Percentiles rank a stretch among this genome's conserved stretches.
Evolutionary conservation across 2,113 vertebrate genomes (phyloP).

Genomic region (Neotragus moschatus): DNA sequence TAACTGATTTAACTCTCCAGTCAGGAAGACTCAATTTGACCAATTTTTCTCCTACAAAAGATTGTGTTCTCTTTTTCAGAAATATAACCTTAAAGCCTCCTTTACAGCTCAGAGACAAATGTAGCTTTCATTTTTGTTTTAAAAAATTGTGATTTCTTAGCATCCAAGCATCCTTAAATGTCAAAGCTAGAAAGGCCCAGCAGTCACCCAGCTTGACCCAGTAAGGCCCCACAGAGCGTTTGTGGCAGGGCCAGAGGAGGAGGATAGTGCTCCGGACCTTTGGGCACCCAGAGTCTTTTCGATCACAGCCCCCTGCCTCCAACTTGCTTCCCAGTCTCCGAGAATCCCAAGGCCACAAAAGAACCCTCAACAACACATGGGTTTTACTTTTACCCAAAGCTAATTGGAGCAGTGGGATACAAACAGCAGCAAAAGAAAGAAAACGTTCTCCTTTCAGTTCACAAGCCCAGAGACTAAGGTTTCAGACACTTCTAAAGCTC

Average conservation of each 20-base stretch:
- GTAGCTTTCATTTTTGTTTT: constrained; percentile 26
- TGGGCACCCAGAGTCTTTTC: background rate
- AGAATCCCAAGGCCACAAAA: background rate
- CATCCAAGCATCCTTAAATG: constrained; percentile 7
- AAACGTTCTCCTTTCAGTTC: background rate
- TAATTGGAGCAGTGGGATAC: background rate
- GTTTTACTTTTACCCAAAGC: background rate
- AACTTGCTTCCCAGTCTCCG: background rate
- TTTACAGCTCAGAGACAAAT: constrained; percentile 44
- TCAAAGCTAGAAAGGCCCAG: background rate
- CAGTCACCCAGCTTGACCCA: background rate
- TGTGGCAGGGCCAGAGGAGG: background rate
- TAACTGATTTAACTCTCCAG: constrained; percentile 57
- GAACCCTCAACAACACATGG: background rate
- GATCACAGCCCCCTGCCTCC: background rate
- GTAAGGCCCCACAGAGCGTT: background rate
- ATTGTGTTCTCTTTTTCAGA: constrained; percentile 33
- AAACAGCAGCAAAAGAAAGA: background rate
- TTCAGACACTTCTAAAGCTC: background rate
- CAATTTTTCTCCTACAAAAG: constrained; percentile 58
- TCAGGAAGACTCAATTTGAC: constrained; percentile 55
- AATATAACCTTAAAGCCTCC: constrained; percentile 49
- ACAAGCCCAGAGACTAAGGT: background rate
- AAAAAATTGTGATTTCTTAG: constrained; percentile 12
- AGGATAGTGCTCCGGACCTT: background rate